Evolutionary conservation across 2,888 invertebrate species (phyloP).

Genomic region (Platypus cylindrus): DNA sequence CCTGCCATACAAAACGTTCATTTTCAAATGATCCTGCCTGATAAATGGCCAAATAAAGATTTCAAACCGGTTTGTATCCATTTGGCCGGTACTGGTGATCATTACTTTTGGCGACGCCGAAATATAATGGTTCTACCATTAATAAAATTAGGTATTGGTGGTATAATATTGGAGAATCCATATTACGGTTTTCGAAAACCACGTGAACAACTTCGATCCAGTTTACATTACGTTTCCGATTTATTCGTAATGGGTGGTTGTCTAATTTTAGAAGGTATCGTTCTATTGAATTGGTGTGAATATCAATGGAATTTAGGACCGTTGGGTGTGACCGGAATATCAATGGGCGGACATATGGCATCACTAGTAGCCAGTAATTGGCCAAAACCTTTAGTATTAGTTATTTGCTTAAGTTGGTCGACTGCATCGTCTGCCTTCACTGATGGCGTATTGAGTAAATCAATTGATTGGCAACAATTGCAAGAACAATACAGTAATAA

Average conservation of each 20-base stretch:
- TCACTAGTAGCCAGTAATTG: conserved; percentile 92
- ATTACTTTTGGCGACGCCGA: conserved; percentile 85
- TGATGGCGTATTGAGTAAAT: conserved; percentile 89
- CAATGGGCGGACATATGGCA: conserved; percentile 99
- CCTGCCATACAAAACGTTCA: conserved; percentile 69
- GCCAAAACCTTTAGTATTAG: conserved; percentile 84
- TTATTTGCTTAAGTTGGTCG: conserved; percentile 96
- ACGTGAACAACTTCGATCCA: conserved; percentile 73
- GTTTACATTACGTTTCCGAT: conserved; percentile 89
- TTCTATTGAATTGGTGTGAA: conserved; percentile 89
- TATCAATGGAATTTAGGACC: conserved; percentile 83
- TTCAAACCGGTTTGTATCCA: conserved; percentile 83
- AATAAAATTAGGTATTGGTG: conserved; percentile 81
- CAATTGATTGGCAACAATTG: conserved; percentile 86
- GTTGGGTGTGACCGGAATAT: conserved; percentile 85
- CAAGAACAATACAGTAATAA: conserved; percentile 79
- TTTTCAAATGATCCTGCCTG: conserved; percentile 74
- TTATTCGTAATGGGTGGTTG: conserved; percentile 99
- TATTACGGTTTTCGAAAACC: conserved; percentile 88
- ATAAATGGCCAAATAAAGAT: conserved; percentile 55
- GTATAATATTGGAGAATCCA: conserved; percentile 92
- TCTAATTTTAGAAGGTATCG: conserved; percentile 83
- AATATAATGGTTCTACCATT: conserved; percentile 84
- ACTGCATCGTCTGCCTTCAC: conserved; percentile 94
- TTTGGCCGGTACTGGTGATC: conserved; percentile 96